Evolutionary conservation across 2,888 invertebrate genomes (phyloP), one percentile per base, ranked within the genome.

Genomic region (Drosophila kokeensis): DNA sequence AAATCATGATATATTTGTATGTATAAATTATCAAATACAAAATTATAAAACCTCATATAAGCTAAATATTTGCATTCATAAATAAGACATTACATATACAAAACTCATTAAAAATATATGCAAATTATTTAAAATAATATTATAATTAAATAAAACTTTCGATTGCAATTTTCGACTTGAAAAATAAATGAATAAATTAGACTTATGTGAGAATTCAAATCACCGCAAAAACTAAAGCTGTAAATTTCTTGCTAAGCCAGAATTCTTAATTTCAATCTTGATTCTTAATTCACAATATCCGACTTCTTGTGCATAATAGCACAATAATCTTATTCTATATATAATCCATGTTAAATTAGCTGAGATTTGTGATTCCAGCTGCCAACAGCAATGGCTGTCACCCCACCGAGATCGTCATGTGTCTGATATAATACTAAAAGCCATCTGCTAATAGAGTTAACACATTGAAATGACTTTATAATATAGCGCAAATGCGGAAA

Each of bases 381-480:
- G 38, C 18, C 21, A 45, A 32, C 21, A 36, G 32, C 52, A 49
- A 45, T 30, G n/a, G 3, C 7, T 21, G 2, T 36, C n/a, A 27
- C 36, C 49, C 21, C 10, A 36, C n/a, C 2, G 21, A 11, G 21
- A 13, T 11, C 1, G 4, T 59, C 29, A 8, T 58, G 32, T 29
- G 38, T 10, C 36, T 18, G 15, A 42, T 49, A 24, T 8, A 32
- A 13, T 36, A 11, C 15, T n/a, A 32, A 50, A 52, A 57, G 45
- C 49, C 80, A 80, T 65, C 76, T 79, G 78, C 68, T 76, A 76
- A 79, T 79, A 50, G 71, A 76, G 76, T 63, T 69, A 61, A 79
- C 74, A 77, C 62, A 55, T 40, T 45, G 42, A 34, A 73, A 60
- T 69, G 60, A 69, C 74, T 73, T 27, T 24, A 63, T 53, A 53